A percentile compares a stretch with the other conserved stretches of the same genome.
phyloP scores from a whole-genome alignment of 2,888 invertebrate species.

The Dasysyrphus albostriatus region DNA sequence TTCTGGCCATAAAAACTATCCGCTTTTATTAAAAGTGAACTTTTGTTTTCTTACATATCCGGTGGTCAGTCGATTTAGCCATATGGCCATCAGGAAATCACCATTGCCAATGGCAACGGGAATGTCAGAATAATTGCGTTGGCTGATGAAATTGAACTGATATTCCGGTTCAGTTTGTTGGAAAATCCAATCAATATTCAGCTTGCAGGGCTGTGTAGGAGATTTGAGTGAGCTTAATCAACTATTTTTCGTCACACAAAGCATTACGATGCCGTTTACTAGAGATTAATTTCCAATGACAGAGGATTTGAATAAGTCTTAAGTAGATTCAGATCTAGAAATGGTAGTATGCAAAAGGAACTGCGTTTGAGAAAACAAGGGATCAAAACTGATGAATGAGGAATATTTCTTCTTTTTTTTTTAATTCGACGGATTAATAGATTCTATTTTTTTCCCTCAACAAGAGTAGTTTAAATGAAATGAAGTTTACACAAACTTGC shows the following conservation, averaged over 20 bases:
- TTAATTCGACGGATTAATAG: too few species aligned
- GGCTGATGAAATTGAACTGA: constrained; percentile 49
- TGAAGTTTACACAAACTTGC: too few species aligned
- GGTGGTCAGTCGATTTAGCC: not conserved
- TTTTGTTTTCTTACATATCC: constrained; percentile 19
- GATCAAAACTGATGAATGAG: too few species aligned
- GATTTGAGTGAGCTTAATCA: not conserved
- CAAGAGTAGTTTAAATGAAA: too few species aligned
- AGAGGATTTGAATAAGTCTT: not conserved
- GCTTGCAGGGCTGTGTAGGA: constrained; percentile 29
- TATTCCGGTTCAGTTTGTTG: constrained; percentile 62
- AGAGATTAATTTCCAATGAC: not conserved
- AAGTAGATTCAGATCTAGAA: not conserved
- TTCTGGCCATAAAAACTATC: constrained; percentile 6
- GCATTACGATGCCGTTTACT: constrained; percentile 23
- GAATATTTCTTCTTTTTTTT: too few species aligned
- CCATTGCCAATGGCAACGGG: not conserved
- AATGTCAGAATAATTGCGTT: constrained; percentile 22
- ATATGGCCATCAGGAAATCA: not conserved
- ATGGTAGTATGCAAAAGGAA: not conserved
- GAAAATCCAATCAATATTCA: constrained; percentile 64
- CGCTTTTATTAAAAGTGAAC: not conserved
- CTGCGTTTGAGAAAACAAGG: too few species aligned
- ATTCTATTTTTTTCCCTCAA: too few species aligned
- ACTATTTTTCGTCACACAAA: constrained; percentile 29